Evolutionary conservation across 1,140 invertebrate species (phyloP).

Genomic region (Drosophila suzukii): DNA sequence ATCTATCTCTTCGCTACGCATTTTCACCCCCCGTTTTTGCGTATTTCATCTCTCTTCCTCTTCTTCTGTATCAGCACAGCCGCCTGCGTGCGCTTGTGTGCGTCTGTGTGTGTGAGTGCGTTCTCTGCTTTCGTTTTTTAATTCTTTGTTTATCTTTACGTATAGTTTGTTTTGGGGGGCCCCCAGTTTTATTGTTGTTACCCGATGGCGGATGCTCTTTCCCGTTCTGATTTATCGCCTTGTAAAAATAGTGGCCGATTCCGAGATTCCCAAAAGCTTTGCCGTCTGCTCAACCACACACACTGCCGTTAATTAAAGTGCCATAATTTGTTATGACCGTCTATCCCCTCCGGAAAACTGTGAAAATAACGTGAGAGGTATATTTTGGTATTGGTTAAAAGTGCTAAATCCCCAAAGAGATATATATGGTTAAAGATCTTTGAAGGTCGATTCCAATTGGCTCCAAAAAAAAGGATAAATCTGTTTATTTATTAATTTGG

Average conservation of each 20-base stretch:
- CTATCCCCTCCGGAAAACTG: conserved; percentile 10
- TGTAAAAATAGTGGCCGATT: conserved; percentile 2
- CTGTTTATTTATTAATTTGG: too few relatives aligned
- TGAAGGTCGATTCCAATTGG: too few relatives aligned
- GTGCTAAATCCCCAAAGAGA: background rate
- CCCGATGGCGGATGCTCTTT: conserved; percentile 27
- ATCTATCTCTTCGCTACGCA: conserved; percentile 80
- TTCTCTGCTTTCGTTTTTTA: conserved; percentile 57
- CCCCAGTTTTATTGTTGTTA: conserved; percentile 44
- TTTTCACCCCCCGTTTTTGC: conserved; percentile 74
- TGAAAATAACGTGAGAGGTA: background rate
- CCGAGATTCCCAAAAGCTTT: conserved; percentile 4
- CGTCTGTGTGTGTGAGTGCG: conserved; percentile 13
- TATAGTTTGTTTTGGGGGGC: conserved; percentile 68
- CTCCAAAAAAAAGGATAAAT: too few relatives aligned
- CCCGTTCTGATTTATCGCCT: conserved; percentile 19
- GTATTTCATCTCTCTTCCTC: conserved; percentile 60
- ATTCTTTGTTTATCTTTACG: conserved; percentile 80
- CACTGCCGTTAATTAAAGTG: conserved; percentile 37
- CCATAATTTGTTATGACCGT: conserved; percentile 28
- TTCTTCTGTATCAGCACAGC: conserved; percentile 67
- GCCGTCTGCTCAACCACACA: conserved; percentile 11
- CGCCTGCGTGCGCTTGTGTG: background rate
- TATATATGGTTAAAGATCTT: too few relatives aligned
- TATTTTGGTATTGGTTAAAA: background rate